phyloP scores from a whole-genome alignment of 1,140 invertebrate genomes.

The Heliothis virescens region DNA sequence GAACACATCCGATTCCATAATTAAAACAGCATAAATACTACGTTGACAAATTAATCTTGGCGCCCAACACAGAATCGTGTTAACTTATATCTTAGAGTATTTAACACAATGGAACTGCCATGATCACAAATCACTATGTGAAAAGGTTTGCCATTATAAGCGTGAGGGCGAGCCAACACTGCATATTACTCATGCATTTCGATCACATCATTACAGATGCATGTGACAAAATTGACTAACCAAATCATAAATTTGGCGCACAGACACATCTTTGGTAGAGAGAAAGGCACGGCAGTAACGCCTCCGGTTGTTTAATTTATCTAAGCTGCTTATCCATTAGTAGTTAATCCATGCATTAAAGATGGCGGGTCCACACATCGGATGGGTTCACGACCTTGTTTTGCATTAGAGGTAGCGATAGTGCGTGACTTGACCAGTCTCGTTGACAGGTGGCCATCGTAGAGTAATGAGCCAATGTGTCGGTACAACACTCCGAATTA shows the following conservation, averaged over 20 bases:
- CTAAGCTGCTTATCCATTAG: conserved; percentile 12
- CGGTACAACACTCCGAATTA: conserved; percentile 24
- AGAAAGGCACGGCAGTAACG: too few species aligned
- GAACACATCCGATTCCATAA: conserved; percentile 19
- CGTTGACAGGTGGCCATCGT: conserved; percentile 26
- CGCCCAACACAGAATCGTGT: conserved; percentile 1
- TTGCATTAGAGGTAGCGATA: conserved; percentile 54
- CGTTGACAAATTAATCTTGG: conserved; percentile 32
- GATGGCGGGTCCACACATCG: conserved; percentile 33
- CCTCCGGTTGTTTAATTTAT: too few species aligned
- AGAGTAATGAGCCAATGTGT: conserved; percentile 6
- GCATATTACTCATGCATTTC: too few species aligned
- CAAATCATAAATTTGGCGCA: too few species aligned
- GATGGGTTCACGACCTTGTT: conserved; percentile 58
- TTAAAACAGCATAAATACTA: conserved; percentile 9
- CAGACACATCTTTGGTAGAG: too few species aligned
- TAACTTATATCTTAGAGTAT: too few species aligned
- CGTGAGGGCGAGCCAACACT: too few species aligned
- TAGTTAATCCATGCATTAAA: conserved; percentile 18
- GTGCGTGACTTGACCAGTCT: conserved; percentile 8
- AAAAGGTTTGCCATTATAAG: too few species aligned
- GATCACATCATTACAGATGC: too few species aligned
- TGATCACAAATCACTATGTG: too few species aligned
- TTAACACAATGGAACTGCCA: too few species aligned
- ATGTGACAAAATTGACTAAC: too few species aligned